Base-by-base conservation (phyloP, 2,797 vertebrate species). In the Rhinophrynus dorsalis region DNA sequence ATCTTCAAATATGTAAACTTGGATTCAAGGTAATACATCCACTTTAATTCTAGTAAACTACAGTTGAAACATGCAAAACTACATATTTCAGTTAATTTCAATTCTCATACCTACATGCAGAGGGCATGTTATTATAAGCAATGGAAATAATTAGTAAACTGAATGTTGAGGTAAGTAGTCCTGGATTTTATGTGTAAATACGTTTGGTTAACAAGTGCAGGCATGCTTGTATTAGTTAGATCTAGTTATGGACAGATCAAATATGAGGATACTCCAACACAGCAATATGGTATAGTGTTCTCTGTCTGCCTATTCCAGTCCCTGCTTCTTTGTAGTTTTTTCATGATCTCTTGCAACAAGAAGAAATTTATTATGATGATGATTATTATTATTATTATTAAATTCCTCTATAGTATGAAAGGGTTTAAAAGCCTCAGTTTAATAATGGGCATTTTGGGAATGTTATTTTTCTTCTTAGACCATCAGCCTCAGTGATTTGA, bases 141-240 rank as follows among this genome's bases (percentile, higher is more conserved):
- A 72, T 33, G 20, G 26, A 18, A 65, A 65, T 72, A 65, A 35
- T 65, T 55, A 11, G 13, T 64, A n/a, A n/a, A n/a, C 21, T 60
- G 5, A 21, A 13, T 17, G 4, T 11, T 23, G 18, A 29, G 40
- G 15, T 15, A 44, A 17, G 27, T 42, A 42, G 23, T 37, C 15
- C 2, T 35, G 7, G 10, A 40, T 47, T 54, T 30, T 54, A 61
- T 59, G n/a, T 52, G 2, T 42, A 42, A 27, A 29, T 26, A 18
- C 27, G 21, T 61, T 54, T 50, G 10, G 47, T 21, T 27, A 23
- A 32, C 61, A 55, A 29, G 7, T 30, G 11, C 55, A 67, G 33
- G 55, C 62, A 67, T 44, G 37, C 17, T 20, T 8, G 6, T 32
- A 44, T 52, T 66, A 48, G 44, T 54, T 7, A 52, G 33, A n/a